Percentiles rank a stretch among this genome's conserved stretches.
These are phyloP conservation scores for Lordiphosa mommai DNA, from an alignment of 1,140 invertebrate genomes.

Conservation along the genomic window DNA sequence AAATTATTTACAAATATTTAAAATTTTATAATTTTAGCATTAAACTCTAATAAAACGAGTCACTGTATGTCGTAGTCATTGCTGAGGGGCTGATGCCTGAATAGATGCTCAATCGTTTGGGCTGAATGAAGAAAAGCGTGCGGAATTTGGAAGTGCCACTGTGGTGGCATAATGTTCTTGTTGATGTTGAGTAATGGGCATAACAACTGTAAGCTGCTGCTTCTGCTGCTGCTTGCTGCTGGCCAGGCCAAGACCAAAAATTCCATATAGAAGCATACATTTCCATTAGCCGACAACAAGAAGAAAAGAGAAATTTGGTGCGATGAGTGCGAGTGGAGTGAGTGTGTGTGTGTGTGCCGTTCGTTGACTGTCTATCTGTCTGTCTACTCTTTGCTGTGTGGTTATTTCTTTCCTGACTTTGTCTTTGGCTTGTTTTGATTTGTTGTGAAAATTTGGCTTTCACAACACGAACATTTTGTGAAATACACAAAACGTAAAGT, in stretches of 20 bases:
- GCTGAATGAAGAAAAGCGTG: constrained; percentile 66
- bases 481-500: constrained; percentile 14
- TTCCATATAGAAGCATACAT: constrained; percentile 14
- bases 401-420: constrained; percentile 13
- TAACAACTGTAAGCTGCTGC: constrained; percentile 71
- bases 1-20: too few species aligned
- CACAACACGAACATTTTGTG: constrained; percentile 52
- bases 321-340: too few species aligned
- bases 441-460: constrained; percentile 75
- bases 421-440: constrained; percentile 62
- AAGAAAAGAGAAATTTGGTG: constrained; percentile 75
- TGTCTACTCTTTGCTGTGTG: constrained; percentile 12
- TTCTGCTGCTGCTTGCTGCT: constrained; percentile 15
- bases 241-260: constrained; percentile 39
- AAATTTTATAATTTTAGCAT: too few species aligned
- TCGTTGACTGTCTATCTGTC: constrained; percentile 11
- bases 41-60: too few species aligned
- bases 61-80: too few species aligned
- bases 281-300: constrained; percentile 2
- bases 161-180: constrained; percentile 75
- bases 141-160: constrained; percentile 47
- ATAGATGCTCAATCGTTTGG: constrained; percentile 75
- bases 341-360: constrained; percentile 45
- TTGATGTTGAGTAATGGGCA: constrained; percentile 76
- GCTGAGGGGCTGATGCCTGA: too few species aligned